phyloP scores from a whole-genome alignment of 2,888 invertebrate species.

The Biston betularia region DNA sequence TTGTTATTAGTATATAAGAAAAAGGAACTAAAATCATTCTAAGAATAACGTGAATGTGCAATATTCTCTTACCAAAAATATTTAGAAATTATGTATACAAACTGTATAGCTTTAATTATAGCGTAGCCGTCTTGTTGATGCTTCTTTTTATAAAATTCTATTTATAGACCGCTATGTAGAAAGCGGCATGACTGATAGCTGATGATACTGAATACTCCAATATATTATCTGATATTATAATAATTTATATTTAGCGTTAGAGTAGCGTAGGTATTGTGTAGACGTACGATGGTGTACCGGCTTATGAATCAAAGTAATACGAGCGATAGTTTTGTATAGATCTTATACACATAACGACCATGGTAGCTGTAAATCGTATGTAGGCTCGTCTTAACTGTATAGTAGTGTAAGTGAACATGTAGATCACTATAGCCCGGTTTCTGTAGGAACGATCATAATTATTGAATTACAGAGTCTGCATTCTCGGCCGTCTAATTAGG shows the following conservation, averaged over 20 bases:
- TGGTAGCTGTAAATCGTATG: constrained; percentile 43
- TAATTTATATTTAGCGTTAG: constrained; percentile 77
- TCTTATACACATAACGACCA: constrained; percentile 64
- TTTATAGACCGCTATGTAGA: constrained; percentile 81
- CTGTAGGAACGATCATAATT: constrained; percentile 48
- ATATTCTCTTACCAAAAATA: constrained; percentile 82
- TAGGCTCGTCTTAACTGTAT: constrained; percentile 59
- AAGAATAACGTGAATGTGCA: constrained; percentile 71
- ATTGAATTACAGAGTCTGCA: constrained; percentile 17
- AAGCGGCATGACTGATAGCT: constrained; percentile 81
- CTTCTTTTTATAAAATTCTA: constrained; percentile 84
- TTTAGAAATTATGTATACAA: constrained; percentile 85
- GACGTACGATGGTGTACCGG: constrained; percentile 61
- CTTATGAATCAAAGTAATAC: constrained; percentile 72
- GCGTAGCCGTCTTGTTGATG: constrained; percentile 84
- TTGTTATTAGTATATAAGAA: constrained; percentile 57
- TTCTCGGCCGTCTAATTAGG: constrained; percentile 7
- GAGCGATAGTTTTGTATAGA: constrained; percentile 81
- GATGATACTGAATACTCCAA: constrained; percentile 80
- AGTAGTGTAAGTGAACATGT: constrained; percentile 52
- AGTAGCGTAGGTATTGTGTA: constrained; percentile 56
- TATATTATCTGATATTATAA: constrained; percentile 65
- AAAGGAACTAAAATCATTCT: constrained; percentile 57
- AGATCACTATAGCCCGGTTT: constrained; percentile 56
- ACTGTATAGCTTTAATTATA: constrained; percentile 83